phyloP scores from a whole-genome alignment of 2,888 invertebrate species.

The Ophraella communa region DNA sequence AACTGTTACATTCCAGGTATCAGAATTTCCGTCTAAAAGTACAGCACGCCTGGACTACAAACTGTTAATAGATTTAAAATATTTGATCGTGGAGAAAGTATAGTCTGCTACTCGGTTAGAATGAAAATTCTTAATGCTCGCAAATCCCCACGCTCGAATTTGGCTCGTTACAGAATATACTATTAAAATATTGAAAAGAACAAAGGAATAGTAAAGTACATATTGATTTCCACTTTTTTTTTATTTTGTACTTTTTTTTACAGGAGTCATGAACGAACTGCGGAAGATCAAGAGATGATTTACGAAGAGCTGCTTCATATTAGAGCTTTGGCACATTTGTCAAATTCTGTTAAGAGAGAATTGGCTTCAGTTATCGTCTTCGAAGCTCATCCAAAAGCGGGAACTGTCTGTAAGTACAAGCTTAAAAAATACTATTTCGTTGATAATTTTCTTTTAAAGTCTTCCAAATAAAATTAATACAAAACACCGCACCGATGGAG shows the following conservation, averaged over 20 bases:
- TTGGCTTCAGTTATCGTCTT: conserved; percentile 80
- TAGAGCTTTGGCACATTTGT: conserved; percentile 79
- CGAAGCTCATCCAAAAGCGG: conserved; percentile 78
- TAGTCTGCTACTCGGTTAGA: too few relatives aligned
- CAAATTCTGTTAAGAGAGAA: conserved; percentile 82
- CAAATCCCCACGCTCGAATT: too few relatives aligned
- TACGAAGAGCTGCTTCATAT: conserved; percentile 84
- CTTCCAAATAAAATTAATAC: too few relatives aligned
- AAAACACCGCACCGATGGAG: too few relatives aligned
- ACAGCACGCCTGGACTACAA: too few relatives aligned
- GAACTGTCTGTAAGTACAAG: conserved; percentile 73
- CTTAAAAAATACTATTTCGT: not conserved
- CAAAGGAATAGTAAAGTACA: too few relatives aligned
- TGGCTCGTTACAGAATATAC: not conserved
- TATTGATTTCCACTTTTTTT: not conserved
- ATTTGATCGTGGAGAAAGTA: too few relatives aligned
- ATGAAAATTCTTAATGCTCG: too few relatives aligned
- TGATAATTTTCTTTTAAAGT: too few relatives aligned
- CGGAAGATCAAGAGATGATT: conserved; percentile 81
- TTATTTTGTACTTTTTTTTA: conserved; percentile 30
- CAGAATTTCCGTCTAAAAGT: too few relatives aligned
- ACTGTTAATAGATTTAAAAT: too few relatives aligned
- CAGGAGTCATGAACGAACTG: conserved; percentile 77
- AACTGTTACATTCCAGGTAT: too few relatives aligned
- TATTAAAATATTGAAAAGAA: not conserved